Percentiles rank a stretch among this genome's conserved stretches.
Conservation (phyloP, 2,797 vertebrate genomes). For the Platyrinchus mystaceus region DNA sequence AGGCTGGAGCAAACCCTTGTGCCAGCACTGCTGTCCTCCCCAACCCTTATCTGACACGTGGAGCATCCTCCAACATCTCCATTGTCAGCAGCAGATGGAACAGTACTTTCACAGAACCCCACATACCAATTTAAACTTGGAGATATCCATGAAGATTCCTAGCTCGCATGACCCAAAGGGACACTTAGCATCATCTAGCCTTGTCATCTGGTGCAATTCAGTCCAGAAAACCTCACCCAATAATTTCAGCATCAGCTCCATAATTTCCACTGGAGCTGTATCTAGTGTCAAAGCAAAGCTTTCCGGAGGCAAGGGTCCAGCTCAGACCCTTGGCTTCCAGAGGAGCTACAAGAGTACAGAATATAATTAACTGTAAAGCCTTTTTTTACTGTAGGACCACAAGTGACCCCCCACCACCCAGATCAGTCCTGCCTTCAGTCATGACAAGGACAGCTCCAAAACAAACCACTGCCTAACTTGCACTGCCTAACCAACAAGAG, state of each 20-base stretch:
- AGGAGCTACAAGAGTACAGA: background rate
- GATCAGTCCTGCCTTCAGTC: background rate
- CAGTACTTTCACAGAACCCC: background rate
- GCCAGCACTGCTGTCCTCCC: background rate
- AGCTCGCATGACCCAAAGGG: slow-evolving; percentile 1
- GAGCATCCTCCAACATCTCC: background rate
- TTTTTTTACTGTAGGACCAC: background rate
- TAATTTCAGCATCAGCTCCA: slow-evolving; percentile 41
- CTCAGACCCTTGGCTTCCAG: background rate
- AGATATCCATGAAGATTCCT: background rate
- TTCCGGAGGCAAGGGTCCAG: background rate
- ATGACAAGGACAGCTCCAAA: slow-evolving; percentile 16
- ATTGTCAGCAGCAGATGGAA: background rate
- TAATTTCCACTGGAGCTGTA: slow-evolving; percentile 39
- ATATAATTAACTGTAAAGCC: background rate
- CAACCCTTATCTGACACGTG: background rate
- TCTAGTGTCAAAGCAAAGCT: background rate
- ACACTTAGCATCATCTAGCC: slow-evolving; percentile 10
- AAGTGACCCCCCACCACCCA: background rate
- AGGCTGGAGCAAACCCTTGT: background rate
- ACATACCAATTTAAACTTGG: background rate
- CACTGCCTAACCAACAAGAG: slow-evolving; percentile 1
- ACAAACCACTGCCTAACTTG: background rate
- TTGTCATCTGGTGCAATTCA: slow-evolving; percentile 15
- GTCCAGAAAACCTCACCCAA: slow-evolving; percentile 56